These are phyloP conservation scores for Argyra leucocephala DNA, from an alignment of 2,888 invertebrate genomes.

Conservation along the genomic window DNA sequence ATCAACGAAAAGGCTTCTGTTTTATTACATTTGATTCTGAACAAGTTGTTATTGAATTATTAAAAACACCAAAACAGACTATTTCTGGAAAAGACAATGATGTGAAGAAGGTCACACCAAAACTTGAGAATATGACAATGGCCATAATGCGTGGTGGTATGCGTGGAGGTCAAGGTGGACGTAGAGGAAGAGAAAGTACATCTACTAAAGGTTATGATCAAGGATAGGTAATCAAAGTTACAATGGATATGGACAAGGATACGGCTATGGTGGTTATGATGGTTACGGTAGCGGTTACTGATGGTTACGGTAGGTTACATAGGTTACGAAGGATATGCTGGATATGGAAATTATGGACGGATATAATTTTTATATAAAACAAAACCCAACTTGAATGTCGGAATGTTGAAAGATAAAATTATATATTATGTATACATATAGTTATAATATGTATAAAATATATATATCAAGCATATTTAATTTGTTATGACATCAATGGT, in stretches of 20 bases:
- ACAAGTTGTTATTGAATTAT: constrained; percentile 81
- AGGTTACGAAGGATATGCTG: constrained; percentile 65
- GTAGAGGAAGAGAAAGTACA: constrained; percentile 53
- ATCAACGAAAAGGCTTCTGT: constrained; percentile 92
- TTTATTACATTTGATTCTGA: constrained; percentile 96
- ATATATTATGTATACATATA: not conserved
- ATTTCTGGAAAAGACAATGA: constrained; percentile 92
- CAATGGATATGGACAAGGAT: constrained; percentile 57
- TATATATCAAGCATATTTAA: too few species aligned
- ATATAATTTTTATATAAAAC: not conserved
- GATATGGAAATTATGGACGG: constrained; percentile 64
- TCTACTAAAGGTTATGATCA: constrained; percentile 44
- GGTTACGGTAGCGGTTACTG: constrained; percentile 62
- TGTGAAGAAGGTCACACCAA: constrained; percentile 90
- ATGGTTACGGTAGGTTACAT: constrained; percentile 70
- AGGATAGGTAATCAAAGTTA: constrained; percentile 60
- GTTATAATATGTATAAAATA: too few species aligned
- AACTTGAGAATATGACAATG: constrained; percentile 64
- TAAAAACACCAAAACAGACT: constrained; percentile 85
- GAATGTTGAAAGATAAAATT: not conserved
- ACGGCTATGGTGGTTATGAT: constrained; percentile 60
- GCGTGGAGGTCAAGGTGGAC: constrained; percentile 56
- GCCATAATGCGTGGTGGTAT: constrained; percentile 54
- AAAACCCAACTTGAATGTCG: not conserved
- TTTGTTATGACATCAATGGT: too few species aligned